Evolutionary conservation across 2,113 vertebrate species (phyloP).

Genomic region (Gambusia holbrooki): DNA sequence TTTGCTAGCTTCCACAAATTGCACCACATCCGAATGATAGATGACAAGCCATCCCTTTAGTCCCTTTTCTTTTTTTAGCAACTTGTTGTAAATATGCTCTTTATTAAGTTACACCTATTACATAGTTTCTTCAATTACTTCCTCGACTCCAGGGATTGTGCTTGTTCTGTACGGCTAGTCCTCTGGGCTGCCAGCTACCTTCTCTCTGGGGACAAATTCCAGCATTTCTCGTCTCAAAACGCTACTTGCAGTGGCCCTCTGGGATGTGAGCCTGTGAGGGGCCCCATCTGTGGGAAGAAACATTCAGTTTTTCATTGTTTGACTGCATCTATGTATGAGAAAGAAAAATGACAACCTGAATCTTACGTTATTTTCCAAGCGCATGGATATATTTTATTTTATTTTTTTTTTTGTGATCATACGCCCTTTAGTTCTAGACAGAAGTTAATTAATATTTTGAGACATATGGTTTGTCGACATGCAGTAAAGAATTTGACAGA

Average conservation of each 20-base stretch:
- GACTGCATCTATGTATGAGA: slow-evolving; percentile 26
- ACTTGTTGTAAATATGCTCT: slow-evolving; percentile 30
- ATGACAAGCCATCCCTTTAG: slow-evolving; percentile 18
- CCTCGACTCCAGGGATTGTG: slow-evolving; percentile 32
- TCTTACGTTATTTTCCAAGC: slow-evolving; percentile 5
- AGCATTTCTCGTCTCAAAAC: slow-evolving; percentile 59
- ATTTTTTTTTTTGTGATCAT: background rate
- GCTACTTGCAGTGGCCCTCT: slow-evolving; percentile 57
- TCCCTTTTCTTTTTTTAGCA: slow-evolving; percentile 1
- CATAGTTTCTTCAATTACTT: slow-evolving; percentile 22
- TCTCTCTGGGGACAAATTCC: slow-evolving; percentile 52
- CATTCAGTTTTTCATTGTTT: slow-evolving; percentile 27
- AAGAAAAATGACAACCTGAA: slow-evolving; percentile 13
- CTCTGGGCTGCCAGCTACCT: slow-evolving; percentile 48
- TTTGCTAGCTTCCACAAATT: background rate
- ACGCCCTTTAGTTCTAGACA: background rate
- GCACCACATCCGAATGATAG: slow-evolving; percentile 1
- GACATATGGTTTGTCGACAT: no score
- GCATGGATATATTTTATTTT: background rate
- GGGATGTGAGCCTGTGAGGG: slow-evolving; percentile 56
- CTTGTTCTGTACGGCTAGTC: slow-evolving; percentile 44
- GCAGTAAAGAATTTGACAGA: no score
- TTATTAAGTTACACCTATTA: slow-evolving; percentile 52
- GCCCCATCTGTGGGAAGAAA: slow-evolving; percentile 43
- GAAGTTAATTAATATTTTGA: no score